Percentiles rank a stretch among this genome's conserved stretches.
phyloP scores from a whole-genome alignment of 2,113 vertebrate species.

The Oenanthe oenanthe region DNA sequence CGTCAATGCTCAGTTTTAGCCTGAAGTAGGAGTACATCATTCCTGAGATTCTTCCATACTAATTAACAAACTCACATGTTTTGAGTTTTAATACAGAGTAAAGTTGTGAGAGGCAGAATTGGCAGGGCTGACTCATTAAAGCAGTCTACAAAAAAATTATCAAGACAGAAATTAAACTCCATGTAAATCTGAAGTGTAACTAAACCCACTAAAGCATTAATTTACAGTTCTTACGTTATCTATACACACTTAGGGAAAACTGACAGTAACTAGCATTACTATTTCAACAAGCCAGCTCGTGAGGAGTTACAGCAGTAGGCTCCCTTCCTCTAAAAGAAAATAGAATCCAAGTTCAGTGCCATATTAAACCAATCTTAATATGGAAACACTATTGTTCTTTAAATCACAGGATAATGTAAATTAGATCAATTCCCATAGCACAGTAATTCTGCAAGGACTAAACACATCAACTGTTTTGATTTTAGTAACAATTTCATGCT shows the following conservation, averaged over 20 bases:
- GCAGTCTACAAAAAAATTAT: neutral
- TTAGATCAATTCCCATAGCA: neutral
- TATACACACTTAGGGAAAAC: neutral
- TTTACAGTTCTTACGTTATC: neutral
- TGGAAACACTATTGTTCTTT: neutral
- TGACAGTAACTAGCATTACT: neutral
- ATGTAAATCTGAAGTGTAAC: neutral
- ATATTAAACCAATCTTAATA: neutral
- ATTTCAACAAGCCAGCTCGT: neutral
- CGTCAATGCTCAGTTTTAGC: neutral
- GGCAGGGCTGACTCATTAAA: conserved; percentile 27
- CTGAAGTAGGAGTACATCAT: conserved; percentile 37
- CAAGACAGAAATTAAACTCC: neutral
- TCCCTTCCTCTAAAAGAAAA: neutral
- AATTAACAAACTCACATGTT: conserved; percentile 48
- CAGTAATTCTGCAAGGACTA: neutral
- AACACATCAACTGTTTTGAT: neutral
- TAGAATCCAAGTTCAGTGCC: neutral
- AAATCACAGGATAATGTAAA: neutral
- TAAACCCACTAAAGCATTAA: neutral
- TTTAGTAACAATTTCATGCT: neutral
- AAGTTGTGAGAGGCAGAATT: neutral
- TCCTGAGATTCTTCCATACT: conserved; percentile 60
- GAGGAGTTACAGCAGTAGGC: neutral
- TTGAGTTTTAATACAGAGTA: conserved; percentile 34